phyloP scores from a whole-genome alignment of 2,113 vertebrate species.

The Mobula birostris region DNA sequence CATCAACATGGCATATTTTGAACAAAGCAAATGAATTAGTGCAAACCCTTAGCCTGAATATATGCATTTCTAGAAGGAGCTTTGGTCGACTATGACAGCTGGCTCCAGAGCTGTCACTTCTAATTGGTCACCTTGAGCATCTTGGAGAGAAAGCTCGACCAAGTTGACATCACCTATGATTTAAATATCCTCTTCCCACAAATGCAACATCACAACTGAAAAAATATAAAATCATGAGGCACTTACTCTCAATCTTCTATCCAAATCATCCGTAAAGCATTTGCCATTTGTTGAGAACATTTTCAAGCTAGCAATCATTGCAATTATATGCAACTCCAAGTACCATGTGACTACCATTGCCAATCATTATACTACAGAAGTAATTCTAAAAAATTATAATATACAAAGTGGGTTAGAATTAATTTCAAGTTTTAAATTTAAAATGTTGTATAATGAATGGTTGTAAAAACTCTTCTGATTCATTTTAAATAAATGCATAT shows the following conservation, averaged over 20 bases:
- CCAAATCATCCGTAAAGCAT: not conserved
- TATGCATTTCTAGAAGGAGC: not conserved
- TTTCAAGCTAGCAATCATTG: not conserved
- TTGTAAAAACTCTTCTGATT: not conserved
- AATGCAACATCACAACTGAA: not conserved
- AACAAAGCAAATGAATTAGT: constrained; percentile 15
- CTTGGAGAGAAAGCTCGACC: not conserved
- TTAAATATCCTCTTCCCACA: not conserved
- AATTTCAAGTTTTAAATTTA: not conserved
- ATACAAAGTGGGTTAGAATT: not conserved
- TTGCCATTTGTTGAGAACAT: not conserved
- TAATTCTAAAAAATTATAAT: not conserved
- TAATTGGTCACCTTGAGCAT: not conserved
- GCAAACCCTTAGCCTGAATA: constrained; percentile 31
- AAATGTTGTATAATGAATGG: not conserved
- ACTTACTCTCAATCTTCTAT: not conserved
- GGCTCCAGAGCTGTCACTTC: constrained; percentile 32
- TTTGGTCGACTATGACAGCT: constrained; percentile 24
- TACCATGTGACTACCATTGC: too few species aligned
- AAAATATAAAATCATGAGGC: not conserved
- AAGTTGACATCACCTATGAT: not conserved
- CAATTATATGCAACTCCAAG: not conserved
- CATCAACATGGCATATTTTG: not conserved
- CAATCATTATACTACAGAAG: not conserved
- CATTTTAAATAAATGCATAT: too few species aligned